Base-by-base conservation (phyloP, 2,888 invertebrate genomes). In the Drymonia ruficornis region DNA sequence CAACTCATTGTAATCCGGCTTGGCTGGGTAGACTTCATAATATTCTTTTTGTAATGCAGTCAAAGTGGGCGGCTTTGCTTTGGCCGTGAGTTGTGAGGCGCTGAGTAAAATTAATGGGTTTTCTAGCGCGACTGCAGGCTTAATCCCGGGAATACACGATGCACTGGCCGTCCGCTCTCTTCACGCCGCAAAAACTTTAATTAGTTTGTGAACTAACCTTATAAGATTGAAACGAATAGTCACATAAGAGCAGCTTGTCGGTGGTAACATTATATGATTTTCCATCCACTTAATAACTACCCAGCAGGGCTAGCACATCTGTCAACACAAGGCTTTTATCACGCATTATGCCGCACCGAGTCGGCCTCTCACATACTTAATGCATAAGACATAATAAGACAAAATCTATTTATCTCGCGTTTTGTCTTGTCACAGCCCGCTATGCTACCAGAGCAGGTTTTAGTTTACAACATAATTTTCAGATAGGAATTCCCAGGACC, bases 31-130 rank as follows among this genome's bases (percentile, higher is more conserved):
- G 67, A 67, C 72, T 76, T 70, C 70, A 74, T 73, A 72, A 78
- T 77, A 76, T 79, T 80, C 77, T 81, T 81, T 82, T 81, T 80
- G 68, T 70, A 63, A 67, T 76, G 75, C 74, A 78, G 78, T 76
- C 68, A 75, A 75, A 74, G 76, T 72, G 71, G 63, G 74, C 67
- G 70, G 81, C 81, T 84, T 82, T 81, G 69, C 76, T 75, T 73
- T 67, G 64, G 72, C 70, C 76, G 78, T 78, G 81, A 83, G 72
- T 80, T 80, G 81, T 81, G 81, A 83, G 80, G 80, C 80, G 80
- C 75, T 82, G 80, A 84, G 83, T 80, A 80, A 85, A 84, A 87
- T 87, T 84, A 85, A 87, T 87, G 82, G 78, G 71, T 78, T 78
- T 71, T 63, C 67, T 66, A 65, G 77, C 74, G 69, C 76, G 76